These are phyloP conservation scores for Hydriomena furcata DNA, from an alignment of 2,888 invertebrate genomes.

Conservation along the genomic window DNA sequence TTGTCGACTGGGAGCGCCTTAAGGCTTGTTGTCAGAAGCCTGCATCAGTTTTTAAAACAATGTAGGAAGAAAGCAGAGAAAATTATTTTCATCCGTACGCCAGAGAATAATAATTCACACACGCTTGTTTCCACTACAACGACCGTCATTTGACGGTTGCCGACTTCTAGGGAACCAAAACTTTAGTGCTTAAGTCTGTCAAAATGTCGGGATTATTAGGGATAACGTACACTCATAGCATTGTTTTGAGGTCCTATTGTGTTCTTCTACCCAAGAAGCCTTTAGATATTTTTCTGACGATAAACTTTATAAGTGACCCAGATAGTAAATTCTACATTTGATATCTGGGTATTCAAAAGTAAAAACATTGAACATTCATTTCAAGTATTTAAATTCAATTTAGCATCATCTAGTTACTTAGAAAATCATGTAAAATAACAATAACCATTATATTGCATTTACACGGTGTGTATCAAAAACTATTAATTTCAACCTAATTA, in stretches of 20 bases:
- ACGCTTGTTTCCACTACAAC: no score
- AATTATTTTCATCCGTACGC: no score
- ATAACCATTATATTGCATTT: conserved; percentile 20
- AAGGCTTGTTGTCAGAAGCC: no score
- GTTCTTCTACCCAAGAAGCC: background rate
- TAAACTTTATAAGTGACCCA: no score
- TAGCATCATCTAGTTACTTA: background rate
- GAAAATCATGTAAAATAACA: conserved; percentile 10
- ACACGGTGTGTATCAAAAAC: conserved; percentile 46
- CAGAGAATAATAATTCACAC: no score
- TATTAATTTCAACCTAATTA: conserved; percentile 65
- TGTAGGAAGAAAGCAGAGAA: no score
- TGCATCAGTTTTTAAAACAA: no score
- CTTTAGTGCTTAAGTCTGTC: background rate
- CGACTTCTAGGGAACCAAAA: background rate
- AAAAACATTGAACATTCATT: no score
- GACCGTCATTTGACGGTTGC: background rate
- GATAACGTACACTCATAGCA: conserved; percentile 27
- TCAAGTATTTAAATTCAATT: background rate
- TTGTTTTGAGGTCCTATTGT: conserved; percentile 20
- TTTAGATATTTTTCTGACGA: no score
- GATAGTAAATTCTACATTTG: no score
- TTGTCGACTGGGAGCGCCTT: no score
- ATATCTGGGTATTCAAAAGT: no score
- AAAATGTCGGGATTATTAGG: conserved; percentile 34